A percentile compares a stretch with the other conserved stretches of the same genome.
These are phyloP conservation scores for Coluber constrictor DNA, from an alignment of 2,797 vertebrate species.

Conservation along the genomic window DNA sequence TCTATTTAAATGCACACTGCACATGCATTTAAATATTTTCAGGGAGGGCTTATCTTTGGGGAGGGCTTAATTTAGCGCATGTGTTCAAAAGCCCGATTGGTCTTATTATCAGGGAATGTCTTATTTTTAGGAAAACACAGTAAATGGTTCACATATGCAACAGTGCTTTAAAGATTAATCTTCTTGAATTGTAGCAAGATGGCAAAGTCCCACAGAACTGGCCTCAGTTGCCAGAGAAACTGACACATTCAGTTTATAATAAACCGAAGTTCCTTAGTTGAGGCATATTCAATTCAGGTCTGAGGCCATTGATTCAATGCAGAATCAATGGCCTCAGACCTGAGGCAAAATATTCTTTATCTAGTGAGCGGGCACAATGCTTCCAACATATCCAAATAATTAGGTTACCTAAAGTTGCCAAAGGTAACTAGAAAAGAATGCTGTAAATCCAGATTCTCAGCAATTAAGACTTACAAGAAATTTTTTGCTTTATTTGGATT, in stretches of 20 bases:
- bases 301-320: not conserved
- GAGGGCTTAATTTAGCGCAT: no score
- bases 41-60: no score
- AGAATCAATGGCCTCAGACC: not conserved
- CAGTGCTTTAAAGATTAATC: not conserved
- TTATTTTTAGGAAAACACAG: no score
- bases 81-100: no score
- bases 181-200: not conserved
- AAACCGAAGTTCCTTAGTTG: not conserved
- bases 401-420: not conserved
- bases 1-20: no score
- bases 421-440: not conserved
- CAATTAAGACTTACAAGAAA: not conserved
- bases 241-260: not conserved
- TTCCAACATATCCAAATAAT: not conserved
- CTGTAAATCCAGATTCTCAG: not conserved
- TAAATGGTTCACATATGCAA: not conserved
- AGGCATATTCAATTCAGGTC: not conserved
- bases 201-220: not conserved
- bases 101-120: no score
- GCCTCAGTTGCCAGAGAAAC: not conserved
- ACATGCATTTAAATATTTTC: no score
- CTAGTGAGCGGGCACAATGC: not conserved
- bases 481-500: not conserved
- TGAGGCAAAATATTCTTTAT: not conserved